phyloP scores from a whole-genome alignment of 1,140 invertebrate species.

The Propsilocerus akamusi region DNA sequence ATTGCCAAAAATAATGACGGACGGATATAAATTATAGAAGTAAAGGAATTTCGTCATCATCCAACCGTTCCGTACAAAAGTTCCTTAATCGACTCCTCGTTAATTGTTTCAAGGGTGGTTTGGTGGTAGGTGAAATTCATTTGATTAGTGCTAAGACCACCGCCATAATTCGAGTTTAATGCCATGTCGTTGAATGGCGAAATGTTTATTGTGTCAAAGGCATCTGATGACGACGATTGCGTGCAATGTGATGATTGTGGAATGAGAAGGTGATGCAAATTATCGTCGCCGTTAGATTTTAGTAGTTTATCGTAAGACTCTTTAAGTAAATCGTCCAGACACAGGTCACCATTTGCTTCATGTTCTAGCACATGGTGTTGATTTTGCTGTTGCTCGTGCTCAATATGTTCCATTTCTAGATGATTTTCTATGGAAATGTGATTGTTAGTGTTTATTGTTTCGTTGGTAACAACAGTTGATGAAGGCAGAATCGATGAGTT shows the following conservation, averaged over 20 bases:
- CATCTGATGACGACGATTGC: too few relatives aligned
- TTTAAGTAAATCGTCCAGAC: conserved; percentile 1
- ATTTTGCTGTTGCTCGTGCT: too few relatives aligned
- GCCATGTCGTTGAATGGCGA: neutral
- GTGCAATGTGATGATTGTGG: neutral
- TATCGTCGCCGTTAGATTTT: neutral
- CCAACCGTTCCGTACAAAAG: neutral
- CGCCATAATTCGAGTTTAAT: neutral
- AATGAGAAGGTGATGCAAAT: neutral
- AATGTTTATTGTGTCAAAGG: too few relatives aligned
- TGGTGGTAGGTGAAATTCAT: neutral
- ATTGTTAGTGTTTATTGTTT: neutral
- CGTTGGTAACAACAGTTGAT: neutral
- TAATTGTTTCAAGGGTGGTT: neutral
- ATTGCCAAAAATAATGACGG: too few relatives aligned
- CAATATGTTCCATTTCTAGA: too few relatives aligned
- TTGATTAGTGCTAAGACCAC: neutral
- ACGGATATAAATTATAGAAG: too few relatives aligned
- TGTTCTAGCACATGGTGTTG: neutral
- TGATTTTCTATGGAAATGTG: neutral
- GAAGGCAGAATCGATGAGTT: conserved; percentile 3
- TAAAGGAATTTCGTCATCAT: neutral
- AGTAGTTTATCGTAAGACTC: neutral
- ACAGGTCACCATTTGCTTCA: neutral
- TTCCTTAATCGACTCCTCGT: neutral